Base-by-base conservation (phyloP, 2,113 vertebrate species). In the Thymallus thymallus region DNA sequence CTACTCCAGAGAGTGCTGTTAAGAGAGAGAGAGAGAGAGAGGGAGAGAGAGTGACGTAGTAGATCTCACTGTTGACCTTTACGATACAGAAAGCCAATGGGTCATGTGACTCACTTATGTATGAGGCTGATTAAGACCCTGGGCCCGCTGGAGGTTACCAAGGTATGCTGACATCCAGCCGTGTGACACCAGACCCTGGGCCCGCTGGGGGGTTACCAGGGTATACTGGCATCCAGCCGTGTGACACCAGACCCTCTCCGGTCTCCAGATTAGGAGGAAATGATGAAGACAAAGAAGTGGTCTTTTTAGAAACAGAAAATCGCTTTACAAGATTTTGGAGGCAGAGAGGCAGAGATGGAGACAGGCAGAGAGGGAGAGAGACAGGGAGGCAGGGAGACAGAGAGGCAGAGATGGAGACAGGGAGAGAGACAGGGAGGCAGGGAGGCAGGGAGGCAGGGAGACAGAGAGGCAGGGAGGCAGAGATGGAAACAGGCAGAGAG, bases 81-180 rank as follows among this genome's bases (percentile, higher is more conserved):
- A 90, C 89, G 86, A 87, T 84, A 85, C 90, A 84, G 35, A 10
- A 51, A 18, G 48, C 48, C 48, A 51, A 41, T 18, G 83, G 92
- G 90, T 94, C 92, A 90, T 88, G 92, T 92, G 77, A 84, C 84
- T 85, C 92, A 91, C 87, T 90, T 92, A 93, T 92, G 89, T 88
- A 92, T 91, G 85, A 91, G 87, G 83, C 92, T 94, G 92, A 94
- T 94, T 94, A 93, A 82, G 80, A 79, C 84, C 64, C 76, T 76
- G 81, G 86, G 77, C 76, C 79, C 35, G 9, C 7, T 41, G 35
- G 35, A 9, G 35, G 35, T 86, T 87, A 87, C 86, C 83, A 48
- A 63, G 79, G 86, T 82, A 87, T 71, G 85, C 86, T 86, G 88
- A 88, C 84, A 88, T 86, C 89, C 85, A 86, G 82, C 88, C 86